These are phyloP conservation scores for Typhlomys cinereus DNA, from an alignment of 2,113 vertebrate genomes.

Conservation along the genomic window DNA sequence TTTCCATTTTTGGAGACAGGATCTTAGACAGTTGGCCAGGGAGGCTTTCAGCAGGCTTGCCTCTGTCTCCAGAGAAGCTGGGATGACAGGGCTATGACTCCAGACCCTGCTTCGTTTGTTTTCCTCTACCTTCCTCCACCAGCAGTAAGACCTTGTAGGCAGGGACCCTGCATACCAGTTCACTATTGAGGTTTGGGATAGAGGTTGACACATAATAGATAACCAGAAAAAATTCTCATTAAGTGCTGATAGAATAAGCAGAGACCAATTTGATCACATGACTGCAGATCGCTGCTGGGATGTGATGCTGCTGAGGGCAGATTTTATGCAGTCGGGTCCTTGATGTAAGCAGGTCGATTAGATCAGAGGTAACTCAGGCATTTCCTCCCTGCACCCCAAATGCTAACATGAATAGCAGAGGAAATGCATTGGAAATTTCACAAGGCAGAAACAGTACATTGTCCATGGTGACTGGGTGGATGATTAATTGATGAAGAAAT, in stretches of 20 bases:
- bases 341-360: background rate
- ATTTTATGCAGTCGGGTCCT: constrained; percentile 1
- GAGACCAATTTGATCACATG: background rate
- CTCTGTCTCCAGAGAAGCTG: background rate
- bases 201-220: background rate
- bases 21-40: background rate
- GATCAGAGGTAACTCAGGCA: background rate
- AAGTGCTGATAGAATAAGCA: background rate
- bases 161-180: background rate
- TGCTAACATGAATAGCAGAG: background rate
- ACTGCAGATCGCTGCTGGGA: background rate
- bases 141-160: background rate
- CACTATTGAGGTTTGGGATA: background rate
- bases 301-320: background rate
- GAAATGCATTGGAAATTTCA: background rate
- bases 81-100: background rate
- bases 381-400: background rate
- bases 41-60: background rate
- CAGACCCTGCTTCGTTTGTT: background rate
- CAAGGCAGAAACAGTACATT: background rate
- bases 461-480: background rate
- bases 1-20: background rate
- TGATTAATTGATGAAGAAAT: background rate
- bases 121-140: background rate
- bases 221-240: background rate